A percentile compares a stretch with the other conserved stretches of the same genome.
phyloP scores from a whole-genome alignment of 2,113 vertebrate species.

The Microcebus tavaratra region DNA sequence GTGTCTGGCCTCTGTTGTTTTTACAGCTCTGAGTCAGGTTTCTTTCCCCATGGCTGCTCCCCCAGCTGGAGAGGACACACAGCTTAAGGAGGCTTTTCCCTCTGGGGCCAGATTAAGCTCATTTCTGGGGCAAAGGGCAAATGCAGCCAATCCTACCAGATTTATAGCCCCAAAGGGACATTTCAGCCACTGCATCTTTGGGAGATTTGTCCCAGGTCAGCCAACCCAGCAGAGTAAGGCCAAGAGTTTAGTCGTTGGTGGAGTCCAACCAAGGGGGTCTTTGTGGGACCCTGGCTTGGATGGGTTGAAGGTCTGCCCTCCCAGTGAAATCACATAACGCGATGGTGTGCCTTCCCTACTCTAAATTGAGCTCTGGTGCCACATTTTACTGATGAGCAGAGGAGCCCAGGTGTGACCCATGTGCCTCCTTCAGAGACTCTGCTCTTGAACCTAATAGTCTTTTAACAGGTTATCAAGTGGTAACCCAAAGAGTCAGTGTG shows the following conservation, averaged over 20 bases:
- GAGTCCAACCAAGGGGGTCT: background rate
- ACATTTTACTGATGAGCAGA: background rate
- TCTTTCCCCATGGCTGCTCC: background rate
- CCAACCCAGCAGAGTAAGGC: background rate
- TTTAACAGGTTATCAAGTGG: background rate
- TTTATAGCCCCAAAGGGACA: background rate
- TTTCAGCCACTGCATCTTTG: background rate
- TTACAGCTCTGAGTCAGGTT: background rate
- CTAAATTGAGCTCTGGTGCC: background rate
- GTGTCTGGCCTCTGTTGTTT: background rate
- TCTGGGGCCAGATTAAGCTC: background rate
- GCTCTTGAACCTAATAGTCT: background rate
- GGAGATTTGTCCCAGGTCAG: background rate
- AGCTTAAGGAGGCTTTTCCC: background rate
- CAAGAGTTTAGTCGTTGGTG: background rate
- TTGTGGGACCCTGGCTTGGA: background rate
- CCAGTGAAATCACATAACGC: background rate
- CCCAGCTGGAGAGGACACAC: background rate
- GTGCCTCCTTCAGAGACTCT: background rate
- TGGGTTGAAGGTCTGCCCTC: background rate
- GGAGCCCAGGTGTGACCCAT: background rate
- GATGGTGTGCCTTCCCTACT: background rate
- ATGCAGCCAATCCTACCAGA: background rate
- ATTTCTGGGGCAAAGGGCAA: background rate
- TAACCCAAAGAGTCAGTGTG: background rate